Conservation (phyloP, 1,140 invertebrate species). For the Leptopilina boulardi region DNA sequence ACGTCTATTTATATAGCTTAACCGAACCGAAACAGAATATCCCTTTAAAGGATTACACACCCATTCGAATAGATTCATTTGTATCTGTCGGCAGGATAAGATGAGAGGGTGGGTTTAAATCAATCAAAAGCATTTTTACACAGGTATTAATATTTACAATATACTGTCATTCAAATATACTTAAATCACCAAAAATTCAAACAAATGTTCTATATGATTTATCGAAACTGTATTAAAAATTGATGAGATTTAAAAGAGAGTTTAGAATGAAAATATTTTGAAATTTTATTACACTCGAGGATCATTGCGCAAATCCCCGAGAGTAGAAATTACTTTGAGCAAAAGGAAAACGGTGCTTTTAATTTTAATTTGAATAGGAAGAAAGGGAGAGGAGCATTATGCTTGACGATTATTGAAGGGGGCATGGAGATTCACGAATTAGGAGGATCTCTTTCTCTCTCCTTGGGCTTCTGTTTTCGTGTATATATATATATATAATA, state of each 20-base stretch:
- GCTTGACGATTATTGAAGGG: constrained; percentile 69
- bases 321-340: constrained; percentile 58
- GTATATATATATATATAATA: no score
- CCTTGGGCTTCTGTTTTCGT: constrained; percentile 58
- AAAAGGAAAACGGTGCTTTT: constrained; percentile 59
- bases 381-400: constrained; percentile 51
- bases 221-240: no score
- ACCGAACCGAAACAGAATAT: constrained; percentile 71
- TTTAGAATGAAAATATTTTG: no score
- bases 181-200: background rate
- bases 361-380: constrained; percentile 67
- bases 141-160: constrained; percentile 63
- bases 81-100: constrained; percentile 70
- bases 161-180: background rate
- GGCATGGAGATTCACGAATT: constrained; percentile 67
- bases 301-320: no score
- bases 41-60: constrained; percentile 74
- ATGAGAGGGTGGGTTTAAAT: constrained; percentile 65
- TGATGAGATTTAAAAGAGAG: no score
- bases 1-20: constrained; percentile 73
- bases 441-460: constrained; percentile 68
- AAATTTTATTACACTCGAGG: no score
- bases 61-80: constrained; percentile 70
- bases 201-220: constrained; percentile 21
- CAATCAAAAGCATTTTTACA: constrained; percentile 69